Evolutionary conservation across 2,888 invertebrate species (phyloP).

Genomic region (Heliconius charithonia): DNA sequence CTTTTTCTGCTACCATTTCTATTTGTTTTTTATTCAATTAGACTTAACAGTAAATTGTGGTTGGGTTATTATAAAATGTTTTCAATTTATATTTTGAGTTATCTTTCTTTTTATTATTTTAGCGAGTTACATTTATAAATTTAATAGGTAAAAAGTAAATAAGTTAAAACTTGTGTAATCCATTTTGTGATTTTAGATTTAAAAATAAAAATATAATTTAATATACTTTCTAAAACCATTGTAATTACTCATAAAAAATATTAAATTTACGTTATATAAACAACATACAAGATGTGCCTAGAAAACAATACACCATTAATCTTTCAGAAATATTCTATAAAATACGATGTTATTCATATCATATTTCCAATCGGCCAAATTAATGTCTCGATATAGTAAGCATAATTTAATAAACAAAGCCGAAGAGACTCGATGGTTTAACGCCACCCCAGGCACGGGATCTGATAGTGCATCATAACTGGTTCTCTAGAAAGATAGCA

Average conservation of each 20-base stretch:
- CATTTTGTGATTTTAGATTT: too few species aligned
- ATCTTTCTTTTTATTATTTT: neutral
- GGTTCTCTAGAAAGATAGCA: slow-evolving; percentile 80
- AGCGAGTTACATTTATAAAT: neutral
- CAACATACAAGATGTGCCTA: neutral
- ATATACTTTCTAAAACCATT: too few species aligned
- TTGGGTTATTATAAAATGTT: slow-evolving; percentile 19
- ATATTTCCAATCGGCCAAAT: slow-evolving; percentile 82
- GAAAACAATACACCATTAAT: neutral
- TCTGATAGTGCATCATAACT: slow-evolving; percentile 82
- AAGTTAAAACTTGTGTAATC: too few species aligned
- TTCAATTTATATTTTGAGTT: slow-evolving; percentile 20
- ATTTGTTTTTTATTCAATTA: slow-evolving; percentile 82
- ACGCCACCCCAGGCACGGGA: slow-evolving; percentile 76
- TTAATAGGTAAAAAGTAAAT: too few species aligned
- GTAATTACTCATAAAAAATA: neutral
- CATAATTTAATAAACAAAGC: slow-evolving; percentile 85
- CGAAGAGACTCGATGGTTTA: slow-evolving; percentile 58
- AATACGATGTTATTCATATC: slow-evolving; percentile 76
- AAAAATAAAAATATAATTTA: too few species aligned
- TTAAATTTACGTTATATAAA: neutral
- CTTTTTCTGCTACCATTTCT: slow-evolving; percentile 71
- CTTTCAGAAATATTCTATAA: slow-evolving; percentile 70
- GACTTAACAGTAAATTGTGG: slow-evolving; percentile 61
- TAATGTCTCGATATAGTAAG: slow-evolving; percentile 78